Percentiles rank a stretch among this genome's conserved stretches.
Conservation (phyloP, 2,888 invertebrate genomes). For the Lapara coniferarum region DNA sequence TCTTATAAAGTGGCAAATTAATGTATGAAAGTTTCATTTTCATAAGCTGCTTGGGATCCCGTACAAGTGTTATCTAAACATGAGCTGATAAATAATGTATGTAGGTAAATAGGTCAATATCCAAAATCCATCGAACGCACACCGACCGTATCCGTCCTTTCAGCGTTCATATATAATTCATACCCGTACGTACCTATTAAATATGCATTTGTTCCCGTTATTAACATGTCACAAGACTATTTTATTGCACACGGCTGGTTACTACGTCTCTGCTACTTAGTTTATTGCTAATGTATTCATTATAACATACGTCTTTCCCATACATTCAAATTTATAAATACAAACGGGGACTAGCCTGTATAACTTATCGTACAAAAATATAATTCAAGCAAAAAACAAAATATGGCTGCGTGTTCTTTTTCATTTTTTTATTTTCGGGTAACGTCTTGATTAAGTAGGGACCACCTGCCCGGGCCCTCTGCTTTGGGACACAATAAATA, state of each 20-base stretch:
- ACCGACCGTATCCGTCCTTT: conserved; percentile 39
- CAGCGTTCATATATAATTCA: conserved; percentile 40
- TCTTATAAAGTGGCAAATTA: not conserved
- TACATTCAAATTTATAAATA: conserved; percentile 78
- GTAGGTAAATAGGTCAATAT: conserved; percentile 34
- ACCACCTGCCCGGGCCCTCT: conserved; percentile 77
- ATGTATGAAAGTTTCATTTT: not conserved
- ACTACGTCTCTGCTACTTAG: conserved; percentile 48
- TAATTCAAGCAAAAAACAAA: conserved; percentile 78
- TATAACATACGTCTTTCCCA: conserved; percentile 76
- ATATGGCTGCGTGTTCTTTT: conserved; percentile 69
- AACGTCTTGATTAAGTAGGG: conserved; percentile 83
- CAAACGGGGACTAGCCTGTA: conserved; percentile 63
- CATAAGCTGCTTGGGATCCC: not conserved
- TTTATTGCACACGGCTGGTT: conserved; percentile 71
- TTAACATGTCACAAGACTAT: conserved; percentile 68
- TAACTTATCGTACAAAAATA: conserved; percentile 74
- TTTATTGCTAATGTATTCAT: conserved; percentile 82
- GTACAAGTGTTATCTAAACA: conserved; percentile 8
- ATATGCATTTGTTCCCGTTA: conserved; percentile 63
- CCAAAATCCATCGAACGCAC: conserved; percentile 36
- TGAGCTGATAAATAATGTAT: conserved; percentile 20
- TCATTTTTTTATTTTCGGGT: conserved; percentile 76
- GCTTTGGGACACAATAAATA: conserved; percentile 75
- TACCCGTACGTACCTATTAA: conserved; percentile 53